A percentile compares a stretch with the other conserved stretches of the same genome.
Conservation (phyloP, 2,113 vertebrate species). For the Oncorhynchus kisutch region DNA sequence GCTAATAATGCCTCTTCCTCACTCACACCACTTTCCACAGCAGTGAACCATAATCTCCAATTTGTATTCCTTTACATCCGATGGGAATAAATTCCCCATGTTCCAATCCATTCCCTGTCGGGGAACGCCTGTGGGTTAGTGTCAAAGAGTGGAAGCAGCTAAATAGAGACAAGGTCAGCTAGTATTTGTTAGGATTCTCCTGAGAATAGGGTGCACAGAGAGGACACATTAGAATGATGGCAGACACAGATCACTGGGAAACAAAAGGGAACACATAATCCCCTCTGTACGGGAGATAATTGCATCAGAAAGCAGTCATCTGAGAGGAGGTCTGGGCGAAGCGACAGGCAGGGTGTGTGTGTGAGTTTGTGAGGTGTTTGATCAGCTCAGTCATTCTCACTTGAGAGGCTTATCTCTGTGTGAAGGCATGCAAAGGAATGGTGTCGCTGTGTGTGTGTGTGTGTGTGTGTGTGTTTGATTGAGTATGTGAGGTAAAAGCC, state of each 20-base stretch:
- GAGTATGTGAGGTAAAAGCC: neutral
- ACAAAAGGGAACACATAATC: constrained; percentile 43
- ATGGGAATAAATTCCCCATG: constrained; percentile 37
- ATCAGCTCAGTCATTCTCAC: neutral
- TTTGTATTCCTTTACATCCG: constrained; percentile 24
- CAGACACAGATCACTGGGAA: constrained; percentile 46
- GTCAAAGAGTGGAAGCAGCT: neutral
- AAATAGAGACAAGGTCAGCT: constrained; percentile 49
- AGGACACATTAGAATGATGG: constrained; percentile 2
- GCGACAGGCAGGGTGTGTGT: neutral
- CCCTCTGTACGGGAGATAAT: constrained; percentile 44
- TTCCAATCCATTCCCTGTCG: neutral
- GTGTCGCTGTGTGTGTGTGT: neutral
- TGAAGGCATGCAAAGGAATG: neutral
- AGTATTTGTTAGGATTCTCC: constrained; percentile 42
- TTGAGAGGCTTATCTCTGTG: neutral
- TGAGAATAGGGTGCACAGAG: constrained; percentile 5
- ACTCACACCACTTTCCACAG: constrained; percentile 19
- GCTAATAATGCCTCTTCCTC: neutral
- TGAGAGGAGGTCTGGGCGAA: constrained; percentile 44
- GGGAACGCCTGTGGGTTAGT: constrained; percentile 12
- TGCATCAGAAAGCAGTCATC: constrained; percentile 59
- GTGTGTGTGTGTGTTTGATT: no score
- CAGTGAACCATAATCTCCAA: constrained; percentile 38
- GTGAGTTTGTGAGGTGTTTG: neutral